Evolutionary conservation across 2,113 vertebrate genomes (phyloP).

Genomic region (Gorilla gorilla): DNA sequence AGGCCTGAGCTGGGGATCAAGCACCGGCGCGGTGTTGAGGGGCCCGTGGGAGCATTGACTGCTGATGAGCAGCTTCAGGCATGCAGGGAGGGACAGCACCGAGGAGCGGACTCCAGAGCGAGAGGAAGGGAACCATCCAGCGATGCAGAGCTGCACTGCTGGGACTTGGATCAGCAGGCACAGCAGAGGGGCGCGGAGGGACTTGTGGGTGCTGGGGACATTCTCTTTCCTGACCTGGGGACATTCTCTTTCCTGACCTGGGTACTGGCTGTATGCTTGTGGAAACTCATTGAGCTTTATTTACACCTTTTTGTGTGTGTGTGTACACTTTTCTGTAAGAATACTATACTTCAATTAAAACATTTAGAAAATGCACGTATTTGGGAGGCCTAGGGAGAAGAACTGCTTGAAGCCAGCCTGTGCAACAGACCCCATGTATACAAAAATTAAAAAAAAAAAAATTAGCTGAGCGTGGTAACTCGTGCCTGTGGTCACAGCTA

Average conservation of each 20-base stretch:
- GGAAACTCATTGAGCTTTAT: neutral
- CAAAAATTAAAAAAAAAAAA: too few species aligned
- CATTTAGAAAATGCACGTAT: neutral
- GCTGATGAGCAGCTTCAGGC: neutral
- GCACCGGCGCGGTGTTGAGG: neutral
- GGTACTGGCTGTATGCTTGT: neutral
- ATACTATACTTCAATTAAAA: neutral
- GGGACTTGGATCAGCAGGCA: neutral
- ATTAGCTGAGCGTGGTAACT: too few species aligned
- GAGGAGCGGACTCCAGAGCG: too few species aligned
- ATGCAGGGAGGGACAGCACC: neutral
- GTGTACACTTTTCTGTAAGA: neutral
- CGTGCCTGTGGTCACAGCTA: too few species aligned
- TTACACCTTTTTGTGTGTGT: neutral
- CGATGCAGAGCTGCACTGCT: neutral
- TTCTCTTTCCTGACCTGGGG: neutral
- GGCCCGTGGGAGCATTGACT: neutral
- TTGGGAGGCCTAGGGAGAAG: too few species aligned
- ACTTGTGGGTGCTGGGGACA: neutral
- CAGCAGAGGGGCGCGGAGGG: neutral
- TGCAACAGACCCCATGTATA: too few species aligned
- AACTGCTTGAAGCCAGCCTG: too few species aligned
- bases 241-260: neutral
- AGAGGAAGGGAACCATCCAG: too few species aligned
- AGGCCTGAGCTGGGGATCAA: neutral